phyloP scores from a whole-genome alignment of 2,113 vertebrate genomes.

The Siniperca chuatsi region DNA sequence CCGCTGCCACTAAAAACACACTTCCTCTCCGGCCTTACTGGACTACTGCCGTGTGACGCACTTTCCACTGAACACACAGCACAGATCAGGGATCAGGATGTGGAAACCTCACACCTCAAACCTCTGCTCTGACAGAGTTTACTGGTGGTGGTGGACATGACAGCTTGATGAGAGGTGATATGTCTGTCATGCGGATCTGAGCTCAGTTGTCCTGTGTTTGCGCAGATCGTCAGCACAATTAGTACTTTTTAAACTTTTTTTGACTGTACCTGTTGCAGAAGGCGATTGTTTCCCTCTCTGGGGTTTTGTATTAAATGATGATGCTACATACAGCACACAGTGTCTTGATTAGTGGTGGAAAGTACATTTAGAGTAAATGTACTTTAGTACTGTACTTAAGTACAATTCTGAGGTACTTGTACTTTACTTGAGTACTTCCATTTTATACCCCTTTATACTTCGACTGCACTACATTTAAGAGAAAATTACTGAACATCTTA shows the following conservation, averaged over 20 bases:
- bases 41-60: constrained; percentile 68
- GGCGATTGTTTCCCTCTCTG: not conserved
- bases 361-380: not conserved
- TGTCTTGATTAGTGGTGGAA: not conserved
- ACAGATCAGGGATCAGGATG: constrained; percentile 63
- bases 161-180: constrained; percentile 56
- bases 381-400: not conserved
- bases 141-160: constrained; percentile 48
- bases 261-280: constrained; percentile 11
- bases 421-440: not conserved
- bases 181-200: constrained; percentile 40
- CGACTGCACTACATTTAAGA: not conserved
- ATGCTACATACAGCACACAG: not conserved
- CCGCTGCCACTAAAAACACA: constrained; percentile 47
- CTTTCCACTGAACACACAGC: constrained; percentile 66
- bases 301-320: not conserved
- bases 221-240: constrained; percentile 29
- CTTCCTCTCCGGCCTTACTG: constrained; percentile 71
- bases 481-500: not conserved
- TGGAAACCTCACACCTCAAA: constrained; percentile 62
- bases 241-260: not conserved
- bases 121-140: constrained; percentile 24
- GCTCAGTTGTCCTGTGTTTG: constrained; percentile 18
- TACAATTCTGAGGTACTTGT: not conserved
- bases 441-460: not conserved